Conservation (phyloP, 1,140 invertebrate genomes). For the Leptoteleia sp. region DNA sequence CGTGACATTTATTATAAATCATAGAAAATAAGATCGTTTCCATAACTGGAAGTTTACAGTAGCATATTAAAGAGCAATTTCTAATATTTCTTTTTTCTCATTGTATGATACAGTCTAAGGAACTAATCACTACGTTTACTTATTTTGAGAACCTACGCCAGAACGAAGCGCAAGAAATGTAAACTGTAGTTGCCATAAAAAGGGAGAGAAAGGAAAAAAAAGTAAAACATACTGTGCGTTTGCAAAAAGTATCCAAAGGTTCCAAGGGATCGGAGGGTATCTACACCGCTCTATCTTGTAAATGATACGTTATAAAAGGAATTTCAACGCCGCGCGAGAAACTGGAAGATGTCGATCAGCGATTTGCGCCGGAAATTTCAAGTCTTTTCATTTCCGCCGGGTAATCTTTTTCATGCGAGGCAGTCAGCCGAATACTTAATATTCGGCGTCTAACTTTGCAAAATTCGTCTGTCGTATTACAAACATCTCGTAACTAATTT, state of each 20-base stretch:
- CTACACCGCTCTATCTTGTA: slow-evolving; percentile 18
- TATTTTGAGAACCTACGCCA: slow-evolving; percentile 35
- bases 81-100: no score
- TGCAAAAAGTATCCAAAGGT: slow-evolving; percentile 22
- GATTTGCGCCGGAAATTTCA: slow-evolving; percentile 25
- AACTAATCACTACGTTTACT: slow-evolving; percentile 67
- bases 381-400: slow-evolving; percentile 33
- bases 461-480: slow-evolving; percentile 7
- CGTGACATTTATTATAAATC: no score
- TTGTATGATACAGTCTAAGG: slow-evolving; percentile 68
- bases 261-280: not conserved
- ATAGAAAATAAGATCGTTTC: no score
- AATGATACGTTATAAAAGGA: slow-evolving; percentile 26
- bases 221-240: slow-evolving; percentile 24
- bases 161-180: slow-evolving; percentile 20
- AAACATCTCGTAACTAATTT: slow-evolving; percentile 33
- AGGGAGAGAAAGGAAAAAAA: no score
- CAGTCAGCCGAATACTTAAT: slow-evolving; percentile 21
- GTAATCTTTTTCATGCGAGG: slow-evolving; percentile 24
- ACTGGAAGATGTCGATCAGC: slow-evolving; percentile 30
- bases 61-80: no score
- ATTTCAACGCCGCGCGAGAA: slow-evolving; percentile 11
- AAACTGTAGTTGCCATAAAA: not conserved
- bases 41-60: no score
- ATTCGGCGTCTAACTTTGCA: slow-evolving; percentile 1